Evolutionary conservation across 1,140 invertebrate species (phyloP).

Genomic region (Plodia interpunctella): DNA sequence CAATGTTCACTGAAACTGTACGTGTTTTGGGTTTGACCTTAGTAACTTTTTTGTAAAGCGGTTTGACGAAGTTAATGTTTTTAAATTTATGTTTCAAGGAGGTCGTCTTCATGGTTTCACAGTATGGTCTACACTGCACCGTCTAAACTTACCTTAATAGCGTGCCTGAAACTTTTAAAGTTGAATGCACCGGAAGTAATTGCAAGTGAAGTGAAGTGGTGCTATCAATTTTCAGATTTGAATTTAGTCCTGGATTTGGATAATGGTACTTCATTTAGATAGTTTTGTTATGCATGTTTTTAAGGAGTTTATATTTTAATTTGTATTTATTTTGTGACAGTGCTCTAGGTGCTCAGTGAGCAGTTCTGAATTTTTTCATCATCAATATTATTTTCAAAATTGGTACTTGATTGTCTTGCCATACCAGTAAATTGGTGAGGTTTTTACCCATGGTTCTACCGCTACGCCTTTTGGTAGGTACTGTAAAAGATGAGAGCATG

Average conservation of each 20-base stretch:
- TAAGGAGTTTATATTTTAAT: no score
- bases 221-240: neutral
- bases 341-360: no score
- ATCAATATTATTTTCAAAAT: no score
- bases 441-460: no score
- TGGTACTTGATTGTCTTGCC: no score
- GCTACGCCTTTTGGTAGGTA: no score
- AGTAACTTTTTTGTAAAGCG: constrained; percentile 48
- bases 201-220: neutral
- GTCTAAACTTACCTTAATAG: constrained; percentile 27
- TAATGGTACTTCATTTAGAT: no score
- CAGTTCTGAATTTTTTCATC: no score
- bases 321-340: no score
- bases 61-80: constrained; percentile 48
- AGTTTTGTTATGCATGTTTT: no score
- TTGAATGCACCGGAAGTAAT: constrained; percentile 13
- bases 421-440: no score
- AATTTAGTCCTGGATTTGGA: neutral
- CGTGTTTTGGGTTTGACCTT: neutral
- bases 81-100: constrained; percentile 47
- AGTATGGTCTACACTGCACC: constrained; percentile 34
- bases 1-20: constrained; percentile 27
- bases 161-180: constrained; percentile 34
- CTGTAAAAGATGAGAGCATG: no score
- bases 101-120: constrained; percentile 30